Percentiles rank a stretch among this genome's conserved stretches.
These are phyloP conservation scores for Trachythela sp. DNA, from an alignment of 64 coral and sea anemone species.

Conservation along the genomic window DNA sequence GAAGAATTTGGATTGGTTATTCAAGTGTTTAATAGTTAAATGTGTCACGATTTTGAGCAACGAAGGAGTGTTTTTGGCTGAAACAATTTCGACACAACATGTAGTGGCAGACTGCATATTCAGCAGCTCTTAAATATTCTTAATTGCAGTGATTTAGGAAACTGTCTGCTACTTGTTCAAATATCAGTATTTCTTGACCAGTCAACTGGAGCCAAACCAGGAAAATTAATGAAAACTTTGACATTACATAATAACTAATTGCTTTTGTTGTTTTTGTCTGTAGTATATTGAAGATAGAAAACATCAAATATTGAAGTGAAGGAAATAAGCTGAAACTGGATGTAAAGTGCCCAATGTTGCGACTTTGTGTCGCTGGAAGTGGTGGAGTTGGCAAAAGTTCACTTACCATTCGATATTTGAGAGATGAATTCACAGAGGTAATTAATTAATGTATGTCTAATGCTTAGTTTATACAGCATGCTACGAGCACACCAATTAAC, in stretches of 20 bases:
- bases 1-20: background rate
- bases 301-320: background rate
- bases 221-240: background rate
- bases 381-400: slow-evolving; percentile 98
- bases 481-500: too few species aligned
- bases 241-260: background rate
- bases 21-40: background rate
- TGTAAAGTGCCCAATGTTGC: slow-evolving; percentile 53
- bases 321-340: background rate
- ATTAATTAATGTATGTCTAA: background rate
- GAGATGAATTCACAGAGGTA: slow-evolving; percentile 99
- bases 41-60: background rate
- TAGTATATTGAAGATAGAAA: background rate
- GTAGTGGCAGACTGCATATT: background rate
- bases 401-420: slow-evolving; percentile 91
- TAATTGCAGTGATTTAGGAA: background rate
- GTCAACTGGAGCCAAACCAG: background rate
- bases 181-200: background rate
- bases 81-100: background rate
- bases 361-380: slow-evolving; percentile 96
- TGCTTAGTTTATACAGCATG: too few species aligned
- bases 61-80: background rate
- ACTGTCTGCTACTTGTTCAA: background rate
- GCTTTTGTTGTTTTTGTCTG: background rate
- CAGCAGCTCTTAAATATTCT: background rate